phyloP scores from a whole-genome alignment of 2,113 vertebrate species.

The Megaptera novaeangliae region DNA sequence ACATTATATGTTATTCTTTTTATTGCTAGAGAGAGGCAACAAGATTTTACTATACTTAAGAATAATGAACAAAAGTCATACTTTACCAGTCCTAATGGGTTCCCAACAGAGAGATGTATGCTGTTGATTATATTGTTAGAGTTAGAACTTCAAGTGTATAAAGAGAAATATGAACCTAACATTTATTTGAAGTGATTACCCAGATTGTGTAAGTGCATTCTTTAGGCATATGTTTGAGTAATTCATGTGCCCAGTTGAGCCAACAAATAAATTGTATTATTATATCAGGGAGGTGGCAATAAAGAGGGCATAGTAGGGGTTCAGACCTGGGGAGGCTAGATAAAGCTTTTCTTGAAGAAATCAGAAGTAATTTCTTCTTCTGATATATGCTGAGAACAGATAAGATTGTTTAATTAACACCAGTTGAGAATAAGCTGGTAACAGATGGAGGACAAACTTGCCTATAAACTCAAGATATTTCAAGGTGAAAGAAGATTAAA shows the following conservation, averaged over 20 bases:
- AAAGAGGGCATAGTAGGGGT: background rate
- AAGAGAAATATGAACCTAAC: background rate
- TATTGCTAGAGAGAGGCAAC: background rate
- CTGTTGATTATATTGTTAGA: background rate
- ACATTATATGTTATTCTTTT: background rate
- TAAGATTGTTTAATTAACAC: slow-evolving; percentile 45
- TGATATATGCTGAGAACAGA: background rate
- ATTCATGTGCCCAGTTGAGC: background rate
- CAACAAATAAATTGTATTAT: background rate
- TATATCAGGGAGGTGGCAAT: background rate
- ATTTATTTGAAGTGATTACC: background rate
- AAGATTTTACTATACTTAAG: background rate
- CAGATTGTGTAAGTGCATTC: background rate
- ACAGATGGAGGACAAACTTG: slow-evolving; percentile 12
- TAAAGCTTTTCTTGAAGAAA: background rate
- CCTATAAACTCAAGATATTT: background rate
- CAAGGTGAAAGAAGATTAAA: slow-evolving; percentile 32
- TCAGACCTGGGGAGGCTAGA: background rate
- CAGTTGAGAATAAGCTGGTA: background rate
- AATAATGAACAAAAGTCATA: background rate
- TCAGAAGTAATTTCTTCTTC: slow-evolving; percentile 4
- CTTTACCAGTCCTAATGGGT: background rate
- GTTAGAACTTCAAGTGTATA: background rate
- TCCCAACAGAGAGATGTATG: background rate
- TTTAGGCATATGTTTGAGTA: background rate